Evolutionary conservation across 2,113 vertebrate species (phyloP).

Genomic region (Dermatemys mawii): DNA sequence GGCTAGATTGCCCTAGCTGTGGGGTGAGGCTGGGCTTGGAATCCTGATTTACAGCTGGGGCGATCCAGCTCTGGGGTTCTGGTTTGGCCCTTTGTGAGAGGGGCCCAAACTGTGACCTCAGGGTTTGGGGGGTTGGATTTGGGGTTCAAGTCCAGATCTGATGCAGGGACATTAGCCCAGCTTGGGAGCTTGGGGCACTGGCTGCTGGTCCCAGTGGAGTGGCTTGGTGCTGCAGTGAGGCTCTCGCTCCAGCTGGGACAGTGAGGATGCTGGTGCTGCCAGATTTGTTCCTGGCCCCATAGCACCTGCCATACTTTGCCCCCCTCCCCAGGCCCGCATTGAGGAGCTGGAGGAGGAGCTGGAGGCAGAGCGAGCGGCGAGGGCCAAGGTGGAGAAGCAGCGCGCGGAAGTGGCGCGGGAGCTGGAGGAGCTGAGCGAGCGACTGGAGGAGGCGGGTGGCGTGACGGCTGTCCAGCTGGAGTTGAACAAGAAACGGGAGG

Average conservation of each 20-base stretch:
- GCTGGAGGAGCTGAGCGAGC: constrained; percentile 91
- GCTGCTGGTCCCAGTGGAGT: not conserved
- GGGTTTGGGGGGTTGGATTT: too few species aligned
- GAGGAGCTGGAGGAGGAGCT: constrained; percentile 95
- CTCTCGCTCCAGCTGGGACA: accelerated
- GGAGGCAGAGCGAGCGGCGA: constrained; percentile 86
- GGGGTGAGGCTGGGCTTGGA: not conserved
- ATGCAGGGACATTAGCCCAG: not conserved
- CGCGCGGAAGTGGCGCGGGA: constrained; percentile 87
- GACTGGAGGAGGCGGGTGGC: constrained; percentile 90
- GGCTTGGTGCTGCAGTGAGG: not conserved
- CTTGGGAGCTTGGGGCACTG: not conserved
- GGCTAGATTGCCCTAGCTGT: not conserved
- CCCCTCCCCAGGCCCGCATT: constrained; percentile 81
- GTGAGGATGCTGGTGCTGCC: not conserved
- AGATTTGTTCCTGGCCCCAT: not conserved
- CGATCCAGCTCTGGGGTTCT: too few species aligned
- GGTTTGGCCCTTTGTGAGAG: too few species aligned
- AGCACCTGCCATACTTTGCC: not conserved
- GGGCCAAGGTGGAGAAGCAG: constrained; percentile 93
- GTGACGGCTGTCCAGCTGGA: constrained; percentile 86
- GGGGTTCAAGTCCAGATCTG: too few species aligned
- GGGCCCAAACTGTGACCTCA: too few species aligned
- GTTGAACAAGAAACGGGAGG: constrained; percentile 90
- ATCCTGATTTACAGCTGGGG: too few species aligned